Percentiles rank a stretch among this genome's conserved stretches.
Evolutionary conservation across 2,888 invertebrate genomes (phyloP).

Genomic region (Tanytarsus gracilentus): DNA sequence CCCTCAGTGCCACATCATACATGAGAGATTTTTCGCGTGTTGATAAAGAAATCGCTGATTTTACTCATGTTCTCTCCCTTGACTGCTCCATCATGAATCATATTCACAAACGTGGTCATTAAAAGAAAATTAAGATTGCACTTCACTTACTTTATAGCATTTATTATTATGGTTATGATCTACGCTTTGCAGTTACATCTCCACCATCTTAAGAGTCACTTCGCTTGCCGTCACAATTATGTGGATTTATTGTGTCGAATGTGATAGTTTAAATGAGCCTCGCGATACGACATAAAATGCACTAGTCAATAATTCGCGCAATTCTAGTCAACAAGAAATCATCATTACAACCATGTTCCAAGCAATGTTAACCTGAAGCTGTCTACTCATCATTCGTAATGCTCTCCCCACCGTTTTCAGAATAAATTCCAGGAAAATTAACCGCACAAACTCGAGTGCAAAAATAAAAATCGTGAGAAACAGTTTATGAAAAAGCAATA

Average conservation of each 20-base stretch:
- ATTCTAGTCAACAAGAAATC: constrained; percentile 22
- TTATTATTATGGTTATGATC: background rate
- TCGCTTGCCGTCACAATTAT: background rate
- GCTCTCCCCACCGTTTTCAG: background rate
- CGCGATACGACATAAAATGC: too few relatives aligned
- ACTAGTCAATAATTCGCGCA: too few relatives aligned
- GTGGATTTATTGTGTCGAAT: constrained; percentile 15
- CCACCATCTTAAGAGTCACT: background rate
- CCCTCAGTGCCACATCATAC: background rate
- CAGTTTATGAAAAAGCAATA: constrained; percentile 5
- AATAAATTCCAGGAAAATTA: constrained; percentile 11
- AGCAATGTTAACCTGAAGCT: constrained; percentile 11
- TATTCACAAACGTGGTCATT: constrained; percentile 15
- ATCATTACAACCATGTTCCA: background rate
- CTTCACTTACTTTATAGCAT: background rate
- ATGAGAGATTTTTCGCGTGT: background rate
- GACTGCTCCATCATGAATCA: background rate
- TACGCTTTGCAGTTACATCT: background rate
- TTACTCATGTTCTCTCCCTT: background rate
- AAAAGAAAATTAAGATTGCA: constrained; percentile 21
- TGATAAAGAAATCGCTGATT: background rate
- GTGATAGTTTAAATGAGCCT: background rate
- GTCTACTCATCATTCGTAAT: constrained; percentile 20
- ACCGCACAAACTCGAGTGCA: background rate
- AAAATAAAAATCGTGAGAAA: constrained; percentile 22